Base-by-base conservation (phyloP, 2,888 invertebrate species). In the Oscheius onirici region DNA sequence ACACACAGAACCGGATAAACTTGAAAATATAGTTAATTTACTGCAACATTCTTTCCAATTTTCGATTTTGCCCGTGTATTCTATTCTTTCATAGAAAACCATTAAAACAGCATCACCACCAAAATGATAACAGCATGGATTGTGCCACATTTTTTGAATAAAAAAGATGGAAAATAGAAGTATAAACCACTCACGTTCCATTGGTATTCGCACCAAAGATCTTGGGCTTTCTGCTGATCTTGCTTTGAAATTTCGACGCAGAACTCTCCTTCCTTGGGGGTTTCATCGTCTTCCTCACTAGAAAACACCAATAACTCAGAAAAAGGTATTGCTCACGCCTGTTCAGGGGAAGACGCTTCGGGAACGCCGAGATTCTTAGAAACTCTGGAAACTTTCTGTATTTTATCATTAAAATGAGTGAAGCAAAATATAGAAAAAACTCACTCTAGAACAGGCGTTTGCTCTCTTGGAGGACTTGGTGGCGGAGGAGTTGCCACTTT, bases 171-270 rank as follows among this genome's bases (percentile, higher is more conserved):
- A 43, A 13, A 10, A 43, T 11, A 43, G 43, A 43, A 13, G 5
- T 20, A 46, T 5, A 20, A 20, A 24, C 26, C 3, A 26, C 60
- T 60, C 24, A 60, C 60, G 2, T 60, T 60, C 24, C 41, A 43
- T 5, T 3, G 11, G 24, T 20, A 20, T 24, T 60, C 60, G 44
- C 60, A 60, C 60, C 60, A 60, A 22, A 60, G 43, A 43, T 60
- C 43, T 41, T 60, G 60, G 13, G 60, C 60, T n/a, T 44, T 60
- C 3, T 22, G 17, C 22, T 43, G 60, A 13, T 60, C 60, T 20
- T 41, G 43, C 24, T 41, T 44, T 40, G 41, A 41, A 22, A 60
- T 60, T 10, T 43, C 3, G 44, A 60, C 41, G 41, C 26, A 20
- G n/a, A 55, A 55, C 28, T 55, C 15, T n/a, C 10, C 55, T 24